These are phyloP conservation scores for Mustela lutreola DNA, from an alignment of 2,113 vertebrate genomes.

Conservation along the genomic window DNA sequence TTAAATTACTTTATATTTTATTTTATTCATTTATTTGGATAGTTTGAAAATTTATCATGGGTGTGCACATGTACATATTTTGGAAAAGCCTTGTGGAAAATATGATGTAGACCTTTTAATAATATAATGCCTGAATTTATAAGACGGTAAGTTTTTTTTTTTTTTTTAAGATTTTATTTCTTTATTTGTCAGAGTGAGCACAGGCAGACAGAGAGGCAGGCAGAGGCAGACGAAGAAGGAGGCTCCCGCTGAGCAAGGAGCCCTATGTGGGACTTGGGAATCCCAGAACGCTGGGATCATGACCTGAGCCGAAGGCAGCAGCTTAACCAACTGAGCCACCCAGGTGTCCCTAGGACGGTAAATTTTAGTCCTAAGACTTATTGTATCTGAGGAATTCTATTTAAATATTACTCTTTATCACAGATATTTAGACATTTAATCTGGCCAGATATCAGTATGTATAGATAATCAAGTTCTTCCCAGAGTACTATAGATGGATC, in stretches of 20 bases:
- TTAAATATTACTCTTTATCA: neutral
- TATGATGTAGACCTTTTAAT: neutral
- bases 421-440: neutral
- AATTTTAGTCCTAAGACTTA: neutral
- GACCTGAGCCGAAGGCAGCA: too few relatives aligned
- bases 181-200: too few relatives aligned
- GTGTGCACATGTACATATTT: neutral
- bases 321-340: too few relatives aligned
- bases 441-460: neutral
- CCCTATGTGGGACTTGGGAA: too few relatives aligned
- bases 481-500: neutral
- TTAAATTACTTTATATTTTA: neutral
- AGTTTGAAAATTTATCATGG: neutral
- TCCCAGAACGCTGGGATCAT: too few relatives aligned
- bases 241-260: too few relatives aligned
- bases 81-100: constrained; percentile 5
- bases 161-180: neutral
- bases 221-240: too few relatives aligned
- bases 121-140: neutral
- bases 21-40: neutral
- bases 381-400: neutral
- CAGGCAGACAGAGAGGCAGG: too few relatives aligned
- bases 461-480: neutral
- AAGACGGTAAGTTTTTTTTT: neutral
- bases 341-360: neutral